Percentiles rank a stretch among this genome's conserved stretches.
Evolutionary conservation across 37 sponge, comb jelly and placozoan genomes (phyloP).

Genomic region (Mnemiopsis leidyi): DNA sequence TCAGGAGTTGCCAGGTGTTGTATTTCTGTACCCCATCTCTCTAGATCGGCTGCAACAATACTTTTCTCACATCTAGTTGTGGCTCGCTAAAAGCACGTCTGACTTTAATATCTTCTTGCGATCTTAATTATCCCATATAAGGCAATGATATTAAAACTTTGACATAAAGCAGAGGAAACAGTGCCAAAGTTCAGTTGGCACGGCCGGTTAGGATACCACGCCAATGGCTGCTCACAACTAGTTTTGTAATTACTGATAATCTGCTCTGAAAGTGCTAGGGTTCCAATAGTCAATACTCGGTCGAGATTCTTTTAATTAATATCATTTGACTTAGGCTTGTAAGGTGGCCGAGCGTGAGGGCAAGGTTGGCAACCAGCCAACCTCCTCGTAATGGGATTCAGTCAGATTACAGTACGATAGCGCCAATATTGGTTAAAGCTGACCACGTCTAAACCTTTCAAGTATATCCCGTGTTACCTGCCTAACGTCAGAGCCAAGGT

Average conservation of each 20-base stretch:
- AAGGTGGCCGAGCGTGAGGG: not conserved
- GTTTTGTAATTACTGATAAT: not conserved
- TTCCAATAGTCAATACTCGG: not conserved
- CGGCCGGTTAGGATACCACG: not conserved
- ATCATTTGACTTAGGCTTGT: constrained; percentile 19
- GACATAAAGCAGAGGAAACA: not conserved
- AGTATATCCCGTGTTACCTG: not conserved
- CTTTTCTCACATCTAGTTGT: not conserved
- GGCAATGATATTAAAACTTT: constrained; percentile 14
- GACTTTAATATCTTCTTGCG: not conserved
- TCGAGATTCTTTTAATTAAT: not conserved
- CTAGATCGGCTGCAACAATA: too few species aligned
- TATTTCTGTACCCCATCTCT: too few species aligned
- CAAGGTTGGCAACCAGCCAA: not conserved
- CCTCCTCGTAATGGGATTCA: not conserved
- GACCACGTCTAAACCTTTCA: not conserved
- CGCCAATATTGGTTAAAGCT: not conserved
- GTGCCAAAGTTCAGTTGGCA: not conserved
- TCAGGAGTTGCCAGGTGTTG: too few species aligned
- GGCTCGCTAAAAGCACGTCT: not conserved
- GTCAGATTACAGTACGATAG: not conserved
- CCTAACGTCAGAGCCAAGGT: not conserved
- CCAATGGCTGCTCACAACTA: not conserved
- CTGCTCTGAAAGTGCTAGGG: not conserved
- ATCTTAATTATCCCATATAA: not conserved